Base-by-base conservation (phyloP, 2,797 vertebrate species). In the Anas bahamensis region DNA sequence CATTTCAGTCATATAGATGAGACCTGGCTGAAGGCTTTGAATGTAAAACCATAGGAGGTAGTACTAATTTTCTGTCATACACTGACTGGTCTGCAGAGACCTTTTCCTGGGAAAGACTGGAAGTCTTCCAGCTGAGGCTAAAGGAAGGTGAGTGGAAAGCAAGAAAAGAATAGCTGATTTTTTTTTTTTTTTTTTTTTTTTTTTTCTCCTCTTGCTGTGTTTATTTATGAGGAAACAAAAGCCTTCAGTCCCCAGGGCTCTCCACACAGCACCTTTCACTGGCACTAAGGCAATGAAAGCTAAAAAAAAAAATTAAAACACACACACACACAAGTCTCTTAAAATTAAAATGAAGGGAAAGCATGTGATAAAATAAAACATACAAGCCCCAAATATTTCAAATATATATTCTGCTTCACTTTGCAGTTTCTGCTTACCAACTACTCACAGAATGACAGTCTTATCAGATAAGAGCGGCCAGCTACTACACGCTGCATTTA, bases 371-470 rank as follows among this genome's bases (percentile, higher is more conserved):
- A 94, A 93, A 90, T 84, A 93, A 96, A 96, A 97, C 73, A 89
- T 83, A 93, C 75, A 94, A 95, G 31, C 63, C 52, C 23, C 57
- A 85, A 80, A 88, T 95, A 95, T 95, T 95, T 96, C 93, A 96
- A 94, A 96, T 89, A 96, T 64, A 94, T 96, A 97, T 97, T 96
- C 92, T 96, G 85, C 92, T 94, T 95, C 88, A 93, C 93, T 97
- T 97, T 8, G 46, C 94, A 89, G 88, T 94, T 97, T 92, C 79
- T 93, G 81, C 94, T 90, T 26, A 94, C 88, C 73, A 95, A 11
- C 84, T 96, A 96, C 88, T 87, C 92, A 93, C 44, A 85, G 75
- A 63, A 93, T 95, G 95, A 93, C 84, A 93, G 87, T 60, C 91
- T 91, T 91, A 97, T 95, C 95, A 96, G 96, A 97, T 97, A 92